Conservation (phyloP, 2,888 invertebrate species). For the Drosophila ustulata region DNA sequence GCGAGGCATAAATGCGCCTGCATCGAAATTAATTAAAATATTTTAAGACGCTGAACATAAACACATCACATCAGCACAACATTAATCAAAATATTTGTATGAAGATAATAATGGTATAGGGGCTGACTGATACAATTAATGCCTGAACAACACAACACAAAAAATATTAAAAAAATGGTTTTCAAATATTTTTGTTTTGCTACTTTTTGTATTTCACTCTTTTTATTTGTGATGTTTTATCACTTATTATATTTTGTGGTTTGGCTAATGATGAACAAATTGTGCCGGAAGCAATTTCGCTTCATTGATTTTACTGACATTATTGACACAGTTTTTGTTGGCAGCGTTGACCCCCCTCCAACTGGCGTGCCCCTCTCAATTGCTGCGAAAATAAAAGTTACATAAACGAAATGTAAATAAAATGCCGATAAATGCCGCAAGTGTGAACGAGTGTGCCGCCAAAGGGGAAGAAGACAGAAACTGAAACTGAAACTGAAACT, state of each 20-base stretch:
- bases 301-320: constrained; percentile 64
- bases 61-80: constrained; percentile 30
- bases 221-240: neutral
- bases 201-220: constrained; percentile 6
- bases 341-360: constrained; percentile 10
- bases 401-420: constrained; percentile 58
- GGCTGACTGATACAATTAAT: constrained; percentile 31
- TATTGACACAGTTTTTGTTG: constrained; percentile 70
- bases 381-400: constrained; percentile 35
- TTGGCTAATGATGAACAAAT: constrained; percentile 75
- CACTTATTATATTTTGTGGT: constrained; percentile 22
- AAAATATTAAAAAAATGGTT: neutral
- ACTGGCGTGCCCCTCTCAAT: neutral
- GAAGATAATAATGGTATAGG: constrained; percentile 15
- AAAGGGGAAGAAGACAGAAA: constrained; percentile 18
- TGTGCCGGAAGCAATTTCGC: constrained; percentile 71
- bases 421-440: constrained; percentile 39
- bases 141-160: neutral
- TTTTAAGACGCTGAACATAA: constrained; percentile 14
- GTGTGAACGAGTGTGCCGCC: constrained; percentile 20
- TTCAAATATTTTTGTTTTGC: constrained; percentile 28
- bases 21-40: constrained; percentile 47
- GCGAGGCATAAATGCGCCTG: constrained; percentile 21
- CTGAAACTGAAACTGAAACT: constrained; percentile 5
- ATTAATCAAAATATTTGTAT: constrained; percentile 40